These are phyloP conservation scores for Melanotaenia pygmaea DNA, from an alignment of 2,797 vertebrate species.

Conservation along the genomic window DNA sequence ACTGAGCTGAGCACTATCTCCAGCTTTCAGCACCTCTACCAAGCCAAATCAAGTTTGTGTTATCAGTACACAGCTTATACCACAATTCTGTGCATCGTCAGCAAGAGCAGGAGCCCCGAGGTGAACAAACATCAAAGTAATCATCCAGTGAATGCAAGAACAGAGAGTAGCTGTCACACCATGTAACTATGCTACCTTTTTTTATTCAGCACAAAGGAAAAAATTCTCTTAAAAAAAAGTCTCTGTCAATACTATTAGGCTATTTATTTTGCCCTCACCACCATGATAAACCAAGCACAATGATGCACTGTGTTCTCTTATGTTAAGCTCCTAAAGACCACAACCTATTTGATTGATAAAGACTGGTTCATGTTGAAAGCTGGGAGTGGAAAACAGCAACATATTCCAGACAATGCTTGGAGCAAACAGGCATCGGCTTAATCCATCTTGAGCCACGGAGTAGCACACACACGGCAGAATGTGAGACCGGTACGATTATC, in stretches of 20 bases:
- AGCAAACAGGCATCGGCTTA: constrained; percentile 46
- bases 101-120: constrained; percentile 58
- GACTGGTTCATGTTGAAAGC: constrained; percentile 35
- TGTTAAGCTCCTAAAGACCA: constrained; percentile 20
- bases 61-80: constrained; percentile 61
- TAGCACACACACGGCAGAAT: constrained; percentile 34
- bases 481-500: constrained; percentile 49
- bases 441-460: constrained; percentile 50
- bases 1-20: constrained; percentile 52
- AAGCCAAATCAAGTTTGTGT: constrained; percentile 50
- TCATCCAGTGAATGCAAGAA: constrained; percentile 47
- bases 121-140: constrained; percentile 61
- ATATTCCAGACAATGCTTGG: constrained; percentile 24
- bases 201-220: constrained; percentile 41
- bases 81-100: constrained; percentile 46
- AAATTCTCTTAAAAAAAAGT: constrained; percentile 25
- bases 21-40: constrained; percentile 49
- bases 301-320: constrained; percentile 25
- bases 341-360: constrained; percentile 41
- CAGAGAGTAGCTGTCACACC: constrained; percentile 47
- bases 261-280: constrained; percentile 35
- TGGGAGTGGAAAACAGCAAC: constrained; percentile 31
- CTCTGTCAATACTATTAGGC: constrained; percentile 34
- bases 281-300: constrained; percentile 36
- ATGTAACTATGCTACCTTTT: constrained; percentile 39